Conservation (phyloP, 2,113 vertebrate species). For the Brachyhypopomus occidentalis region DNA sequence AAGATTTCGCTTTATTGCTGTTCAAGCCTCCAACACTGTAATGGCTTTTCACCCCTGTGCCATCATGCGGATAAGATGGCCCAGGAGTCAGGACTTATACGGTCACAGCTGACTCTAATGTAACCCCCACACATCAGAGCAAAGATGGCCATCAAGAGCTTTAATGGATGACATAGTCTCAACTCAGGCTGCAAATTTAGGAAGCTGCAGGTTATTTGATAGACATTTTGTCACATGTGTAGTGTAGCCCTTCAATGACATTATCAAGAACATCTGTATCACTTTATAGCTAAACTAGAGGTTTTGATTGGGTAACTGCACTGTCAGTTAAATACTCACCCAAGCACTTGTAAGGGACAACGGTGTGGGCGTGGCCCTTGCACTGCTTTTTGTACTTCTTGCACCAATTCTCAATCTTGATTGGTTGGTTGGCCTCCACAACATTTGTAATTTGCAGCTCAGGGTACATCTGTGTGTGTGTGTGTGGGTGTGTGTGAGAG, state of each 20-base stretch:
- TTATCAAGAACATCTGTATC: too few species aligned
- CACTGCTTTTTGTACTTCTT: constrained; percentile 89
- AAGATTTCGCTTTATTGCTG: constrained; percentile 72
- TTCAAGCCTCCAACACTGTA: constrained; percentile 67
- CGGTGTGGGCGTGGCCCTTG: constrained; percentile 85
- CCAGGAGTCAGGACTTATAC: not conserved
- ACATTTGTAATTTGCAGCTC: constrained; percentile 96
- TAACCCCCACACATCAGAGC: not conserved
- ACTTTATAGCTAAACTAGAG: not conserved
- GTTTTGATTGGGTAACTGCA: not conserved
- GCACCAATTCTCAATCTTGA: constrained; percentile 94
- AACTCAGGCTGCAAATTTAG: not conserved
- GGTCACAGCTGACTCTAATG: constrained; percentile 11
- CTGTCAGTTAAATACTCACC: constrained; percentile 75
- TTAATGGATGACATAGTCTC: not conserved
- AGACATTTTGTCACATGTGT: not conserved
- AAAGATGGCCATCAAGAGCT: not conserved
- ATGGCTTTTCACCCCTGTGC: constrained; percentile 47
- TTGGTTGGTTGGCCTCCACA: constrained; percentile 90
- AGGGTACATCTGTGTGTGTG: constrained; percentile 85
- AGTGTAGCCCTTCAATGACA: not conserved
- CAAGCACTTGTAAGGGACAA: constrained; percentile 94
- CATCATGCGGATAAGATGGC: not conserved
- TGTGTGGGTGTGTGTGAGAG: constrained; percentile 10
- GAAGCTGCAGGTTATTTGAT: not conserved